Base-by-base conservation (phyloP, 2,888 invertebrate genomes). In the Podotricha telesiphe region DNA sequence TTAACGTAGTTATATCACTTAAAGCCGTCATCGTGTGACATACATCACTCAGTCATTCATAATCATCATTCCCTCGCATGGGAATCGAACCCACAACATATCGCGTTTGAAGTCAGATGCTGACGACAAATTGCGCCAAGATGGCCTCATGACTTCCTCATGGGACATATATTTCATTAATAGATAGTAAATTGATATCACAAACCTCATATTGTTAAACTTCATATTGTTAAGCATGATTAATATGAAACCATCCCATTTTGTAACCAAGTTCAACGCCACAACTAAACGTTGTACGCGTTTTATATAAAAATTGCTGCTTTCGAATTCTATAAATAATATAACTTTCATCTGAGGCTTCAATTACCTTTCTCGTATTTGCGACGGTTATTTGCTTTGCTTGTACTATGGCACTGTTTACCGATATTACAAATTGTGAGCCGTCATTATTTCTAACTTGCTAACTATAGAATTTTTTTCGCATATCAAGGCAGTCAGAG, bases 301-400 rank as follows among this genome's bases (percentile, higher is more conserved):
- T 34, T 69, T 53, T 19, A 61, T 65, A 61, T 61, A 65, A 34
- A 42, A 65, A 55, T 55, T 4, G 53, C 66, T 69, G 50, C 50
- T 66, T 63, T 45, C 13, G 45, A 48, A 69, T 69, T 69, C 69
- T 58, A 69, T 66, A 69, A 66, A 66, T 69, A 69, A 63, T 66
- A 63, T 62, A 69, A 47, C 65, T 40, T 40, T 65, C 47, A 55
- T 61, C n/a, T 42, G 40, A 55, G 48, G 51, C 56, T 55, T 61
- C 19, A 40, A 62, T 67, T 56, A 22, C 45, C 58, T 28, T 59
- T 51, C 53, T 67, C 17, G 34, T 64, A 37, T 51, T 63, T 48
- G 17, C 28, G 15, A 42, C 40, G 19, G 37, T 58, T 65, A 47
- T 64, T 68, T 68, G 47, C 55, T 6, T 19, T 28, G 42, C 19